A percentile compares a stretch with the other conserved stretches of the same genome.
Conservation (phyloP, 2,888 invertebrate genomes). For the Andrena minutula region DNA sequence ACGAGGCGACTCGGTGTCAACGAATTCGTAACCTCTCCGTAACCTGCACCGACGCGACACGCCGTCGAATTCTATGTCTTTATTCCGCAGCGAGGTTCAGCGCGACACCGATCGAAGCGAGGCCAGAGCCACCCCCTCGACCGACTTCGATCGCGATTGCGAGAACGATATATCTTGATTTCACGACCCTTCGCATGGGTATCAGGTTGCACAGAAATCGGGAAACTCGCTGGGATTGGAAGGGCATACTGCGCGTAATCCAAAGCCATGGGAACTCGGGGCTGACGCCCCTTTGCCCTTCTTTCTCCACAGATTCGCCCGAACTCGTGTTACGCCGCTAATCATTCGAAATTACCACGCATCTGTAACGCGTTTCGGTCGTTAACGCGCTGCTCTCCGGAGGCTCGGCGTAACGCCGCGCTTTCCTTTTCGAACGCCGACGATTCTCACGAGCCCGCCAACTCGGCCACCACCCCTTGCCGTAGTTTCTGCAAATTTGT, state of each 20-base stretch:
- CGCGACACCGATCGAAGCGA: not conserved
- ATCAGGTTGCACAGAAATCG: constrained; percentile 84
- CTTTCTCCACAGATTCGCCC: constrained; percentile 6
- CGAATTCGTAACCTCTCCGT: not conserved
- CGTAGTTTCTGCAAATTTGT: too few relatives aligned
- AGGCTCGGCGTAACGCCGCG: too few relatives aligned
- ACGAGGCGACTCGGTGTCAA: not conserved
- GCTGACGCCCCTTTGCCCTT: constrained; percentile 11
- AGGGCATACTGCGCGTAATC: constrained; percentile 65
- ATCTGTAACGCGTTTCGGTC: constrained; percentile 78
- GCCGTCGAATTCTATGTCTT: too few relatives aligned
- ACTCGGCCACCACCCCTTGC: too few relatives aligned
- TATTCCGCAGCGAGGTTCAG: too few relatives aligned
- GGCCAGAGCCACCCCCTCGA: constrained; percentile 26
- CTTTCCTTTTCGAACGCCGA: not conserved
- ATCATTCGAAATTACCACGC: constrained; percentile 83
- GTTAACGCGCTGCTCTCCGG: constrained; percentile 64
- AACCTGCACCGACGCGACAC: too few relatives aligned
- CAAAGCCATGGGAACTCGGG: constrained; percentile 77
- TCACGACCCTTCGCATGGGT: constrained; percentile 84
- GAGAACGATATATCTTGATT: constrained; percentile 84
- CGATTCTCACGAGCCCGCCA: not conserved
- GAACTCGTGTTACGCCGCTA: constrained; percentile 69
- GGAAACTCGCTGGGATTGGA: constrained; percentile 78
- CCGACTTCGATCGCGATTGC: constrained; percentile 49